Evolutionary conservation across 2,797 vertebrate species (phyloP).

Genomic region (Microctenopoma lineatum): DNA sequence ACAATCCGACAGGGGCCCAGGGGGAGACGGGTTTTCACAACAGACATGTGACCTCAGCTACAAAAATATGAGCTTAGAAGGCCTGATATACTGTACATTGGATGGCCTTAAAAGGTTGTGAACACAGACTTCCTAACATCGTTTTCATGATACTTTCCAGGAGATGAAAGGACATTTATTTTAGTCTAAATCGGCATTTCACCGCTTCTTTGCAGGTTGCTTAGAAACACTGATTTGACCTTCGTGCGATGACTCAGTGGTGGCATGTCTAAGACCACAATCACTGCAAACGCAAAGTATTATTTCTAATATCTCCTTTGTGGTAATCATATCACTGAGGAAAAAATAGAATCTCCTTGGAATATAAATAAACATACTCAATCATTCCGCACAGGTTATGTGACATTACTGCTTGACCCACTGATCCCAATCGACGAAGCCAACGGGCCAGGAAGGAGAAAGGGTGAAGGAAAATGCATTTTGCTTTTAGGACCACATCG

Average conservation of each 20-base stretch:
- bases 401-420: slow-evolving; percentile 19
- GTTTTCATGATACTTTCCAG: slow-evolving; percentile 1
- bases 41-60: slow-evolving; percentile 51
- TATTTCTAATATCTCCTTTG: not conserved
- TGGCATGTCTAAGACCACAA: not conserved
- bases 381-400: slow-evolving; percentile 3
- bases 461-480: slow-evolving; percentile 24
- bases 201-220: not conserved
- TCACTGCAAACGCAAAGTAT: not conserved
- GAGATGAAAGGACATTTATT: slow-evolving; percentile 7
- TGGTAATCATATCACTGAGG: not conserved
- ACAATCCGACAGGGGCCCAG: slow-evolving; percentile 57
- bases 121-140: slow-evolving; percentile 13
- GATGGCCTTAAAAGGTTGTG: slow-evolving; percentile 33
- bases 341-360: not conserved
- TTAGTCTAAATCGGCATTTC: not conserved
- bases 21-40: slow-evolving; percentile 61
- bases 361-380: slow-evolving; percentile 6
- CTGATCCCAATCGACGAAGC: slow-evolving; percentile 15
- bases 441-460: slow-evolving; percentile 3
- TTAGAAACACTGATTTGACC: slow-evolving; percentile 18
- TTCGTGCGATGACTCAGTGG: slow-evolving; percentile 3
- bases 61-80: slow-evolving; percentile 57
- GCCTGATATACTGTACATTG: slow-evolving; percentile 22
- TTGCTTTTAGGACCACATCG: slow-evolving; percentile 20